A percentile compares a stretch with the other conserved stretches of the same genome.
These are phyloP conservation scores for Acanthococcus lagerstroemiae DNA, from an alignment of 2,888 invertebrate species.

Conservation along the genomic window DNA sequence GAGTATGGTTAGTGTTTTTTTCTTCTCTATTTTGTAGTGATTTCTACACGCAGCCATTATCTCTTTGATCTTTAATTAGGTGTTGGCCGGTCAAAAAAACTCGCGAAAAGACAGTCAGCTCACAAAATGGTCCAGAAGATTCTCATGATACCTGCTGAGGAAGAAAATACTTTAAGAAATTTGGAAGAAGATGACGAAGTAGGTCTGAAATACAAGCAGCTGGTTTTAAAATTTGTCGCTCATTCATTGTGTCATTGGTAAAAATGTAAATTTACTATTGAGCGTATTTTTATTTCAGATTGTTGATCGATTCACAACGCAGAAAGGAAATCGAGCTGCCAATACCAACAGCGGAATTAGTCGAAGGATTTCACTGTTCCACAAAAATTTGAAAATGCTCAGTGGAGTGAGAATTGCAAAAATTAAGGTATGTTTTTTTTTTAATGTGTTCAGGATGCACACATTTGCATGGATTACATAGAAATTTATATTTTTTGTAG, in stretches of 20 bases:
- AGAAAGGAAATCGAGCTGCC: conserved; percentile 46
- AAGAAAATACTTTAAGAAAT: conserved; percentile 48
- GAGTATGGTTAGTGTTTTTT: conserved; percentile 46
- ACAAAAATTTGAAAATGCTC: conserved; percentile 82
- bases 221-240: background rate
- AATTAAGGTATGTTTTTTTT: conserved; percentile 58
- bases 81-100: conserved; percentile 88
- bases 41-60: background rate
- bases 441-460: background rate
- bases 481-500: too few species aligned
- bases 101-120: conserved; percentile 92
- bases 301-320: conserved; percentile 13
- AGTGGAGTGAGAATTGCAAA: conserved; percentile 73
- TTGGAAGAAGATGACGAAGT: conserved; percentile 66
- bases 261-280: background rate
- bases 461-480: too few species aligned
- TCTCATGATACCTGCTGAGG: conserved; percentile 64
- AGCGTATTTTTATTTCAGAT: background rate
- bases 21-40: background rate
- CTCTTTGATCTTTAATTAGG: too few species aligned
- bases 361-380: conserved; percentile 88
- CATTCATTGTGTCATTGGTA: background rate
- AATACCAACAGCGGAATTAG: conserved; percentile 63
- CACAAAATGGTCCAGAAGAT: conserved; percentile 84
- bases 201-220: conserved; percentile 38